These are phyloP conservation scores for Pheosia gnoma DNA, from an alignment of 2,888 invertebrate genomes.

Conservation along the genomic window DNA sequence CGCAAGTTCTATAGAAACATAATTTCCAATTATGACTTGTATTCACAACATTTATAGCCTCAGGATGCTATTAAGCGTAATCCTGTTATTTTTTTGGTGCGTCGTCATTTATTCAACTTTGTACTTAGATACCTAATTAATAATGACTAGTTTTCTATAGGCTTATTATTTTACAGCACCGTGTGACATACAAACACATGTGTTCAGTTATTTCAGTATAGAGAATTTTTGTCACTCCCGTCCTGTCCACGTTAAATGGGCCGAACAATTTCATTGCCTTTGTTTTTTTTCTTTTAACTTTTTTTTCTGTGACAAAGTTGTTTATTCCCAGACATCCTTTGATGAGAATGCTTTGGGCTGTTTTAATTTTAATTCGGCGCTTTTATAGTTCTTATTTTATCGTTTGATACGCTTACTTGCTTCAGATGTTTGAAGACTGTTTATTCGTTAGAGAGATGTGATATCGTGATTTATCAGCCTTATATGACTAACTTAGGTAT, in stretches of 20 bases:
- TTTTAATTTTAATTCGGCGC: slow-evolving; percentile 62
- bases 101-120: too few relatives aligned
- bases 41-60: too few relatives aligned
- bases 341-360: slow-evolving; percentile 62
- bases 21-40: too few relatives aligned
- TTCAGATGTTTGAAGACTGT: slow-evolving; percentile 4
- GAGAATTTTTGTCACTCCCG: slow-evolving; percentile 80
- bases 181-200: slow-evolving; percentile 74
- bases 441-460: slow-evolving; percentile 1
- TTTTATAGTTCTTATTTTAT: slow-evolving; percentile 52
- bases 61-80: too few relatives aligned
- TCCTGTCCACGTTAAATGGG: slow-evolving; percentile 82
- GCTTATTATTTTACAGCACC: slow-evolving; percentile 12
- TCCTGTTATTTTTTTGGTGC: too few relatives aligned
- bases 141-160: too few relatives aligned
- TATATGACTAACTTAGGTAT: not conserved
- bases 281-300: slow-evolving; percentile 52
- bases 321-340: slow-evolving; percentile 77
- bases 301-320: slow-evolving; percentile 49
- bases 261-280: slow-evolving; percentile 77
- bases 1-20: too few relatives aligned
- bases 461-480: not conserved
- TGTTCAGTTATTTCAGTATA: slow-evolving; percentile 80
- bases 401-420: slow-evolving; percentile 16
- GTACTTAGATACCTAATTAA: too few relatives aligned